A percentile compares a stretch with the other conserved stretches of the same genome.
phyloP scores from a whole-genome alignment of 2,888 invertebrate genomes.

The Axea sp. region DNA sequence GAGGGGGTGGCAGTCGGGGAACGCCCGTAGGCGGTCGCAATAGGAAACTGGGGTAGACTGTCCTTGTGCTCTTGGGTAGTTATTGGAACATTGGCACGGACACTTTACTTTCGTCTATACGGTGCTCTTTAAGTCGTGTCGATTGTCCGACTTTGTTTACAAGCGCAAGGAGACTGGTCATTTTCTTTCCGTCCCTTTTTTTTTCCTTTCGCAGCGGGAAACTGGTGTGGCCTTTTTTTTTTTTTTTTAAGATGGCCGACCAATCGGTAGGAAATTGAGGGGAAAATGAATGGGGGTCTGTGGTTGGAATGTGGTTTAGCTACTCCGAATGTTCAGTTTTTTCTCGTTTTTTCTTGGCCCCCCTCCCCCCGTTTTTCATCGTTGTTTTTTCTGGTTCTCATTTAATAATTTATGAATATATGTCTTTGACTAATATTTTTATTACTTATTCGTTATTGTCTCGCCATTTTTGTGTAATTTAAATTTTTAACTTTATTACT shows the following conservation, averaged over 20 bases:
- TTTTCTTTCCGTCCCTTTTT: slow-evolving; percentile 54
- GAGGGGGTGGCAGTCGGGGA: slow-evolving; percentile 56
- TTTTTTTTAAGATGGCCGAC: slow-evolving; percentile 33
- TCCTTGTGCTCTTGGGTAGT: slow-evolving; percentile 77
- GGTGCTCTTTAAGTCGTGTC: slow-evolving; percentile 55
- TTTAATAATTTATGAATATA: no score
- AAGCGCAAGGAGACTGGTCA: slow-evolving; percentile 21
- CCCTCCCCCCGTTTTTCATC: no score
- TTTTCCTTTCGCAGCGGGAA: slow-evolving; percentile 52
- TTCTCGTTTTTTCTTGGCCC: slow-evolving; percentile 10
- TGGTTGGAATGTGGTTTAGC: slow-evolving; percentile 29
- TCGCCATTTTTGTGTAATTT: no score
- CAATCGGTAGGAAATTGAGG: slow-evolving; percentile 40
- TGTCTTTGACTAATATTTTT: no score
- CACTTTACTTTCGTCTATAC: slow-evolving; percentile 70
- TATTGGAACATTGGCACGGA: slow-evolving; percentile 78
- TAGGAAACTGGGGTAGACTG: slow-evolving; percentile 78
- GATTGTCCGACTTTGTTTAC: slow-evolving; percentile 60
- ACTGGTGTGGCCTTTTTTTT: slow-evolving; percentile 44
- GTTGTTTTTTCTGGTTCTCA: no score
- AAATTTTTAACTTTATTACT: no score
- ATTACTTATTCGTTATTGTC: no score
- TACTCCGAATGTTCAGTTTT: background rate
- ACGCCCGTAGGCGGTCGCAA: slow-evolving; percentile 72
- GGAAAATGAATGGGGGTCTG: slow-evolving; percentile 39